Conservation (phyloP, 2,113 vertebrate species). For the Ammodytes marinus region DNA sequence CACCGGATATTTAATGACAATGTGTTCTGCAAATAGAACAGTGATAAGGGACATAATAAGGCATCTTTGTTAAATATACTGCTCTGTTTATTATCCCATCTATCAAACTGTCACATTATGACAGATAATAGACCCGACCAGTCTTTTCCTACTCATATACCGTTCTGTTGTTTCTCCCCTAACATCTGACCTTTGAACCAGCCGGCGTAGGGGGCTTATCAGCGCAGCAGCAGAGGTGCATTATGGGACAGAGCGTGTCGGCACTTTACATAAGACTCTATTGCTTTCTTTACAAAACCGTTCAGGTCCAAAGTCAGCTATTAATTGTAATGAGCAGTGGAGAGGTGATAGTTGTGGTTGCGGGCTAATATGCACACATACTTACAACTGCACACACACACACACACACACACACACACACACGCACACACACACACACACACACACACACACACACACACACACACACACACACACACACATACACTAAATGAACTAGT, state of each 20-base stretch:
- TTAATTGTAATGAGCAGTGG: conserved; percentile 20
- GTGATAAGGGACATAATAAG: neutral
- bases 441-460: conserved; percentile 1
- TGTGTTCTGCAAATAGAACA: neutral
- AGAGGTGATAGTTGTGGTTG: neutral
- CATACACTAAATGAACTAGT: neutral
- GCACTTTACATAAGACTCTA: conserved; percentile 18
- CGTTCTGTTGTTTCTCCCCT: conserved; percentile 1
- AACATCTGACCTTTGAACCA: conserved; percentile 62
- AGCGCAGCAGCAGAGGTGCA: conserved; percentile 30
- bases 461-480: neutral
- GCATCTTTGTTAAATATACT: neutral
- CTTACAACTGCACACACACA: neutral
- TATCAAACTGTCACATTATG: neutral
- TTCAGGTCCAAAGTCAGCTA: conserved; percentile 54
- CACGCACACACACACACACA: conserved; percentile 5
- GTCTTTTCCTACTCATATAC: neutral
- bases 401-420: neutral
- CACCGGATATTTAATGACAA: neutral
- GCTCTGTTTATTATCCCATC: neutral
- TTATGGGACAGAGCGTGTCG: conserved; percentile 37
- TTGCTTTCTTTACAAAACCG: conserved; percentile 20
- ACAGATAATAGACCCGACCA: no score
- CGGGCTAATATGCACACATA: neutral
- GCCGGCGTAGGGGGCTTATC: conserved; percentile 55